A percentile compares a stretch with the other conserved stretches of the same genome.
Evolutionary conservation across 2,888 invertebrate genomes (phyloP).

Genomic region (Rhaphigaster nebulosa): DNA sequence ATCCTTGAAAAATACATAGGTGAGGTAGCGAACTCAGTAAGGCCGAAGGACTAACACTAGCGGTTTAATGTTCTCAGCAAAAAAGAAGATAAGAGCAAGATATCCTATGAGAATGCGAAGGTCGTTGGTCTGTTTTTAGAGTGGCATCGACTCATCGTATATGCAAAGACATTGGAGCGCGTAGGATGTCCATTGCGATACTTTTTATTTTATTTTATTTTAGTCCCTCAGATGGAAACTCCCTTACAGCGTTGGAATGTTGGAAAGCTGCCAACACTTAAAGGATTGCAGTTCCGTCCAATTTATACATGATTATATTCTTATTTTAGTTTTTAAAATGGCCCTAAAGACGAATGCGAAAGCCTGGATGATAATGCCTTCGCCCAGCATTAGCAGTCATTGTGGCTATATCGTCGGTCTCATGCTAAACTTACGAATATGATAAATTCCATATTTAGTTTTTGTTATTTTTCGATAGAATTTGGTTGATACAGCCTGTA

Average conservation of each 20-base stretch:
- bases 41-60: background rate
- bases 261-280: background rate
- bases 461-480: too few relatives aligned
- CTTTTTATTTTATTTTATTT: slow-evolving; percentile 16
- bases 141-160: background rate
- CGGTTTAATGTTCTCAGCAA: background rate
- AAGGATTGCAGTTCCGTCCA: background rate
- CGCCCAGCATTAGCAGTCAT: too few relatives aligned
- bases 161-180: background rate
- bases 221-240: background rate
- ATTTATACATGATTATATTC: background rate
- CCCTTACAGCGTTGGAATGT: background rate
- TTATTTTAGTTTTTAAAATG: background rate
- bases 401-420: too few relatives aligned
- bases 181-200: background rate
- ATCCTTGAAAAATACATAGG: background rate
- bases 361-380: too few relatives aligned
- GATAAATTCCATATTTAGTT: too few relatives aligned
- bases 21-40: too few relatives aligned
- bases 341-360: background rate
- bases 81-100: background rate
- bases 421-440: too few relatives aligned
- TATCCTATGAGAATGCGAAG: background rate
- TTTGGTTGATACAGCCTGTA: too few relatives aligned
- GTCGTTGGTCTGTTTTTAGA: slow-evolving; percentile 29